Evolutionary conservation across 2,113 vertebrate genomes (phyloP), one percentile per base, ranked within the genome.

Genomic region (Aldabrachelys gigantea): DNA sequence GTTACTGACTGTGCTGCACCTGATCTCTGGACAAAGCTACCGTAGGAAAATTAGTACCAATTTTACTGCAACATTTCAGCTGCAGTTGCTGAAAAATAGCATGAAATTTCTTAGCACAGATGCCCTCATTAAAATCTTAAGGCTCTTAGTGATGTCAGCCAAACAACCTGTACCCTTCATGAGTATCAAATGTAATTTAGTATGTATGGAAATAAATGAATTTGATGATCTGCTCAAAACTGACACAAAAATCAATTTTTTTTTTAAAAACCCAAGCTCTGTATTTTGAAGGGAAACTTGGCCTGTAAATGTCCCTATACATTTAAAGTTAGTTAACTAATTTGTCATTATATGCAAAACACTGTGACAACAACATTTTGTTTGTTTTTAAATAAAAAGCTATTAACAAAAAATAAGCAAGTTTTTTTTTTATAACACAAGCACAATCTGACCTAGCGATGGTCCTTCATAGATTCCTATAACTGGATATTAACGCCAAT

Each of bases 401-500:
- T 95, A 86, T 21, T 83, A 89, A 82, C 24, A 81, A 2, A 25
- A 44, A 75, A 93, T 50, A 62, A 62, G 12, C 57, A 13, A 29
- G 25, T 6, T 72, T 72, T 69, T 69, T n/a, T 72, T 69, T 21
- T 38, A 27, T 7, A 27, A 47, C 44, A 27, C 10, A 11, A 78
- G 41, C 75, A 27, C 25, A 29, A 13, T 47, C 24, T 9, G 83
- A 54, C 17, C 65, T 38, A 76, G 19, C 17, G 79, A 62, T 2
- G 41, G 59, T 35, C 24, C 8, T 78, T 44, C 12, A 47, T 6
- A 17, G 4, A 54, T 76, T 79, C 24, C 41, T 56, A 1, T 1
- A 27, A 4, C 41, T 83, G 1, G 0, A 6, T 72, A 80, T 11
- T 10, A 25, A 80, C 1, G 31, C 1, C n/a, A 90, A 69, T 1